Evolutionary conservation across 64 coral and sea anemone genomes (phyloP).

Genomic region (Pocillopora damicornis): DNA sequence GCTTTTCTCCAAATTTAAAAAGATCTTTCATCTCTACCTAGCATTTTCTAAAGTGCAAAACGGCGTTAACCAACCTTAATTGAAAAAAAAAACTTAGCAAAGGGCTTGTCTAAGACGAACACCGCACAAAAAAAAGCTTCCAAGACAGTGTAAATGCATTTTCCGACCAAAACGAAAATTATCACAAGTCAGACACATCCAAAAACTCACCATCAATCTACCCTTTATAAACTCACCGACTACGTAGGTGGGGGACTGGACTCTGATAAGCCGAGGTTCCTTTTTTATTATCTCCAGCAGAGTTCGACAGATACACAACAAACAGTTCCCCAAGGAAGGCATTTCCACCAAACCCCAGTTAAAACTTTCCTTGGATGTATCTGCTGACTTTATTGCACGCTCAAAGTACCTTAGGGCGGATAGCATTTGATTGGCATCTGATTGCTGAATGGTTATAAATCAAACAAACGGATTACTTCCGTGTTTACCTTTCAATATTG

Average conservation of each 20-base stretch:
- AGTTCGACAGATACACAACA: constrained; percentile 59
- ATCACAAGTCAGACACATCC: neutral
- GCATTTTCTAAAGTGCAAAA: too few species aligned
- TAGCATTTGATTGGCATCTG: constrained; percentile 80
- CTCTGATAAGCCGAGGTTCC: constrained; percentile 55
- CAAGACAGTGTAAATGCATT: neutral
- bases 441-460: constrained; percentile 48
- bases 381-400: constrained; percentile 43
- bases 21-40: too few species aligned
- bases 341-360: constrained; percentile 77
- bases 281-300: constrained; percentile 49
- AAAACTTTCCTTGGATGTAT: constrained; percentile 39
- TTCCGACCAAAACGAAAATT: neutral
- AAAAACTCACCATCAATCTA: neutral
- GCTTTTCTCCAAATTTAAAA: too few species aligned
- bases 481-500: too few species aligned
- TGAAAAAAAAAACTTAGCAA: too few species aligned
- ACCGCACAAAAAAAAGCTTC: too few species aligned
- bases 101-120: too few species aligned
- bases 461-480: neutral
- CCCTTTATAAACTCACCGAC: constrained; percentile 28
- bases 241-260: constrained; percentile 67
- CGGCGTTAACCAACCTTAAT: too few species aligned
- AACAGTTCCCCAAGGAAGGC: constrained; percentile 53
- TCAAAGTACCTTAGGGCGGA: constrained; percentile 74